These are phyloP conservation scores for Mya arenaria DNA, from an alignment of 1,140 invertebrate genomes.

Conservation along the genomic window DNA sequence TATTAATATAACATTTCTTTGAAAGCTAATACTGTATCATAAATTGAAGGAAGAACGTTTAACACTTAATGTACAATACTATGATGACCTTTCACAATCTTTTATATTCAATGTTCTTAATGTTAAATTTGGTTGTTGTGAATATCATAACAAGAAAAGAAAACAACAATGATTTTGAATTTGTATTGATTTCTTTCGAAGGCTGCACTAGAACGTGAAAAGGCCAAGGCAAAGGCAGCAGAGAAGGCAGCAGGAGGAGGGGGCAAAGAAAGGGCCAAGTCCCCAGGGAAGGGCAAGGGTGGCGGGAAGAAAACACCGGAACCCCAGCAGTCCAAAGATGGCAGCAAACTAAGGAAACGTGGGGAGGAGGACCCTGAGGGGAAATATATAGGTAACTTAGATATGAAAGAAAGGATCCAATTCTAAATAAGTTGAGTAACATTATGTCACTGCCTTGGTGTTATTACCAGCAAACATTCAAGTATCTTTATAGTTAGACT, in stretches of 20 bases:
- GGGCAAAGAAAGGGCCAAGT: constrained; percentile 74
- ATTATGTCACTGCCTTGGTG: neutral
- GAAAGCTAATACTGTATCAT: too few species aligned
- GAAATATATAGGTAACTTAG: constrained; percentile 80
- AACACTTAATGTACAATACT: too few species aligned
- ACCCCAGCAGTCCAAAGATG: constrained; percentile 75
- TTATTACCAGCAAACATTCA: too few species aligned
- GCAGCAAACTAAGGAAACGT: constrained; percentile 78
- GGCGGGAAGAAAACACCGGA: constrained; percentile 76
- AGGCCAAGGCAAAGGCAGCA: constrained; percentile 67
- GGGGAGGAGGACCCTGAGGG: constrained; percentile 79
- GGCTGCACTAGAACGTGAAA: constrained; percentile 68
- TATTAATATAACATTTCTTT: too few species aligned
- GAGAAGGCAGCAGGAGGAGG: constrained; percentile 63
- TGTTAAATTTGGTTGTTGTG: too few species aligned
- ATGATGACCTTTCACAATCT: too few species aligned
- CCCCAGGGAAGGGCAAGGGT: constrained; percentile 75
- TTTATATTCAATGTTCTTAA: too few species aligned
- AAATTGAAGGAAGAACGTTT: too few species aligned
- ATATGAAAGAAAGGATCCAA: too few species aligned
- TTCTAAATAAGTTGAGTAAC: neutral
- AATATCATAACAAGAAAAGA: too few species aligned
- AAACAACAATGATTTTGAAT: too few species aligned
- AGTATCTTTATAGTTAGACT: neutral
- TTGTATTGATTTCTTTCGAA: constrained; percentile 57